Evolutionary conservation across 2,797 vertebrate genomes (phyloP), one percentile per base, ranked within the genome.

Genomic region (Macrochelys suwanniensis): DNA sequence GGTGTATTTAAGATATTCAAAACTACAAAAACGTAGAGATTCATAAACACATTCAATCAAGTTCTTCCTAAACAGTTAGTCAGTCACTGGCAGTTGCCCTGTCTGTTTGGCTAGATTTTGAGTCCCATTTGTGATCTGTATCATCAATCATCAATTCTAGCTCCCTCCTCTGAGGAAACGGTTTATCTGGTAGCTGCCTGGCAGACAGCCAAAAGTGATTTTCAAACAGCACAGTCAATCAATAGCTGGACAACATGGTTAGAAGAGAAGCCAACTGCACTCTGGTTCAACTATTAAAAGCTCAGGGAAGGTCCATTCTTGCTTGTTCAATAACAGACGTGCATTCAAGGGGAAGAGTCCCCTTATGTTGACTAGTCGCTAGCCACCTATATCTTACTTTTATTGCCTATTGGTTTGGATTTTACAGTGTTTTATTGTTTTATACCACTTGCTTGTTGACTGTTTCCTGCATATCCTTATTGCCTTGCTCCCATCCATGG

Each of bases 31-130:
- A 19, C 3, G 10, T 77, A 42, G 47, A 80, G 37, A 83, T 13
- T 76, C 15, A 5, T n/a, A 1, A 7, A 1, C 1, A 21, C 0
- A 21, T 7, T 37, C 77, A 11, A 7, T 28, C 23, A 2, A 45
- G 12, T 49, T 79, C 37, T 51, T 82, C 57, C 50, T 37, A 65
- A 54, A 1, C 3, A 8, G 3, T 23, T 7, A 71, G 37, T 76
- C 51, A 74, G 28, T 45, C 13, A 45, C 82, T 25, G 61, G 59
- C 26, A 54, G 65, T 28, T 9, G 17, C 28, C 11, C 26, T 51
- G 19, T 33, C 21, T 54, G 19, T 53, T 33, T 53, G 78, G 33
- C 50, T n/a, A 23, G 19, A 7, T 53, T 53, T 11, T n/a, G 50
- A 54, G 50, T 53, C 50, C 78, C 78, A 37, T 37, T 54, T 53